These are phyloP conservation scores for Rhinolophus sinicus DNA, from an alignment of 2,113 vertebrate species.

Conservation along the genomic window DNA sequence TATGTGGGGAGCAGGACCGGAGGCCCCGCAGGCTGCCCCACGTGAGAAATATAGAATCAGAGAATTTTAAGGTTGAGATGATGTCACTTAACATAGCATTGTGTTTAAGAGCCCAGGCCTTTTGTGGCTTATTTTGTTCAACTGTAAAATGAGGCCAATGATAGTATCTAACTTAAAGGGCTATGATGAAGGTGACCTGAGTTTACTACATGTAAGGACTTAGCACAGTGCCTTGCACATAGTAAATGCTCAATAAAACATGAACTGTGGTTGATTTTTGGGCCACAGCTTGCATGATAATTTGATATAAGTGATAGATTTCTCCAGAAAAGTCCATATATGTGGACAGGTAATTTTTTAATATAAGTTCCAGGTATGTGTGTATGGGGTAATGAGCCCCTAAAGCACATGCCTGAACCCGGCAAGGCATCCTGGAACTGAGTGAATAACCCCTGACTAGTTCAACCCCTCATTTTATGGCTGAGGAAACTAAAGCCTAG, in stretches of 20 bases:
- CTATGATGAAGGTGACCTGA: not conserved
- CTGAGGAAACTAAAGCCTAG: not conserved
- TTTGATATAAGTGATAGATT: not conserved
- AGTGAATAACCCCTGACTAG: not conserved
- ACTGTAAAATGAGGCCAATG: not conserved
- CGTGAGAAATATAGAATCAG: not conserved
- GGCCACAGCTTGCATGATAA: not conserved
- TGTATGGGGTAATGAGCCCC: not conserved
- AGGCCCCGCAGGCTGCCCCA: no score
- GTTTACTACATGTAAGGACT: not conserved
- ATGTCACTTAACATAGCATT: not conserved
- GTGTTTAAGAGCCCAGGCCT: not conserved
- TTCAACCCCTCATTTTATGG: not conserved
- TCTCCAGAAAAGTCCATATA: conserved; percentile 26
- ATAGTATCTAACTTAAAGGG: not conserved
- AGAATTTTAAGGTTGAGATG: not conserved
- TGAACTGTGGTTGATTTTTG: not conserved
- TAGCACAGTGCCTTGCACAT: not conserved
- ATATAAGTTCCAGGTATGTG: not conserved
- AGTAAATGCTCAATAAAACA: not conserved
- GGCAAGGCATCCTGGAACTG: not conserved
- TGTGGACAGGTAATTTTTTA: not conserved
- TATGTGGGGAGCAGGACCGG: no score
- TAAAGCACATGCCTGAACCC: not conserved
- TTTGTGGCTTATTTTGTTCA: conserved; percentile 9